Evolutionary conservation across 92 coral and sea anemone genomes (phyloP).

Genomic region (Epizoanthus rinbou): DNA sequence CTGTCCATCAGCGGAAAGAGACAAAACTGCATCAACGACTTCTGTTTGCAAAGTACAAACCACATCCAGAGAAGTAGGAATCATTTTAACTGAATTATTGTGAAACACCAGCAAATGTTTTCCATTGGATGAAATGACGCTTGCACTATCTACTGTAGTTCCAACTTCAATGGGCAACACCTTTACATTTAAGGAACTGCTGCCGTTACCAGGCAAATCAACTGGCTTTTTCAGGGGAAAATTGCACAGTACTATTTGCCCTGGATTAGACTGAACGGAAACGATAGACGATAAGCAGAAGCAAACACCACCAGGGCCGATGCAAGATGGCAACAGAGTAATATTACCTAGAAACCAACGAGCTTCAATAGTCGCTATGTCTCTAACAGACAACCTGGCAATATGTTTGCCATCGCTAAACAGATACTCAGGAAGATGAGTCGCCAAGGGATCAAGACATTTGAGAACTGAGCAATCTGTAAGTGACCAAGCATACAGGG

Average conservation of each 20-base stretch:
- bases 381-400: neutral
- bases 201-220: no score
- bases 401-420: neutral
- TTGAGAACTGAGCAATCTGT: neutral
- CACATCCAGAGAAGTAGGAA: neutral
- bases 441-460: neutral
- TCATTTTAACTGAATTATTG: neutral
- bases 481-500: neutral
- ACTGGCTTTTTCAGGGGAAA: no score
- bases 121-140: neutral
- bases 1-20: constrained; percentile 11
- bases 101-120: neutral
- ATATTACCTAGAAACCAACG: neutral
- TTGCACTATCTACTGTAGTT: neutral
- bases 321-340: no score
- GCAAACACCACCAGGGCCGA: no score
- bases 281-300: no score
- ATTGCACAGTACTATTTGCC: no score
- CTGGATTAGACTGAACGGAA: no score
- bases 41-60: neutral
- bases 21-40: neutral
- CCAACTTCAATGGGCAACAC: no score
- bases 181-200: no score
- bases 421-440: neutral
- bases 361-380: neutral